Base-by-base conservation (phyloP, 2,888 invertebrate species). In the Torymus texanus region DNA sequence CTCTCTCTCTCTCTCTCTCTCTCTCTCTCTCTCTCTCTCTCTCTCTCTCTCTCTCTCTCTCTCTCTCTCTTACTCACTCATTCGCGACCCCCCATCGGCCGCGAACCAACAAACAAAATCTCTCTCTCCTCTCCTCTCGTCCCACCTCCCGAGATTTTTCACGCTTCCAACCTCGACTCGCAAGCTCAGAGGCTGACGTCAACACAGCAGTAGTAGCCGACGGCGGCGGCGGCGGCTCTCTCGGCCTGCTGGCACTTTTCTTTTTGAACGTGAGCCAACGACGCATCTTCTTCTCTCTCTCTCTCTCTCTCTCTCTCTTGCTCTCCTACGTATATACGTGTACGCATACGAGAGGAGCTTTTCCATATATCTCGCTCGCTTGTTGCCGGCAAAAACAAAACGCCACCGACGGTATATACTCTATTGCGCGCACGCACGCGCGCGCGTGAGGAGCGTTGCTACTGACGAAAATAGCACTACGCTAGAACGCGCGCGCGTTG, bases 221-320 rank as follows among this genome's bases (percentile, higher is more conserved):
- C 21, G 2, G 21, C 21, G 2, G 2, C 83, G 82, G 82, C 83
- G 81, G 41, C 59, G 50, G 65, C 16, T 14, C 70, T 21, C 21
- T 21, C 21, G 71, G 67, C 59, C 51, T 55, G 76, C 70, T 83
- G 75, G 80, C 80, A 71, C 74, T 71, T 83, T 83, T 81, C 81
- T 85, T 87, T 83, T 85, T 87, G 88, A 87, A 84, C 80, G 76
- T 78, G 82, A 86, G 88, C 88, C 88, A 88, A 88, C 85, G 85
- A 86, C 88, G 83, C 85, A 84, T 75, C 53, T 21, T 29, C 53
- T 8, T 24, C 76, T 51, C 41, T 50, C 50, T 16, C 51, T 50
- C 16, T 85, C 84, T 85, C 83, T 68, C 41, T 50, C 50, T 16
- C 51, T 50, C 16, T 85, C 84, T 85, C 83, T 68, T n/a, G n/a